Conservation (phyloP, 1,140 invertebrate genomes). For the Drosophila virilis region DNA sequence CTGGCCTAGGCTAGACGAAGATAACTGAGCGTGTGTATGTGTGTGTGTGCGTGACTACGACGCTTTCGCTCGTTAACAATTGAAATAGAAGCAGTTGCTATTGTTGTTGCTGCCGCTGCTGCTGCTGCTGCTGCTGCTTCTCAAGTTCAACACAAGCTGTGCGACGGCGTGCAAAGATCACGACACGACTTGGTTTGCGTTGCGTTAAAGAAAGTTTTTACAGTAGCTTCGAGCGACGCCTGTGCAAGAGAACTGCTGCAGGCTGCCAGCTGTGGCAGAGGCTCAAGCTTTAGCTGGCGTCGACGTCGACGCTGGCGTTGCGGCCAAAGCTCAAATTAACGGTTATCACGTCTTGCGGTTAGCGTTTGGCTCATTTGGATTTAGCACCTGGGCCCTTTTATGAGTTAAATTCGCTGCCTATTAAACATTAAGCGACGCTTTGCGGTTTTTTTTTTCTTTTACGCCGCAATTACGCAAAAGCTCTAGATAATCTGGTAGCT, state of each 20-base stretch:
- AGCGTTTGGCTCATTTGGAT: conserved; percentile 38
- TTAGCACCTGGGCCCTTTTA: conserved; percentile 57
- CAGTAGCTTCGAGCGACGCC: conserved; percentile 25
- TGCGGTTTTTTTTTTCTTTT: conserved; percentile 30
- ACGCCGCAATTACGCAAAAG: conserved; percentile 40
- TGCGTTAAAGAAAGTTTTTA: conserved; percentile 63
- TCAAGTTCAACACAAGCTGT: conserved; percentile 65
- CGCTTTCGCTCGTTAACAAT: conserved; percentile 84
- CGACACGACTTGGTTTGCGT: conserved; percentile 45
- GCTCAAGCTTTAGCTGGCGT: conserved; percentile 1
- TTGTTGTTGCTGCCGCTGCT: conserved; percentile 39
- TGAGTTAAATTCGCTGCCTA: conserved; percentile 72
- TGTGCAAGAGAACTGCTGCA: conserved; percentile 49
- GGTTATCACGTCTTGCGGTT: conserved; percentile 48
- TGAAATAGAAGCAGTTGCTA: conserved; percentile 75
- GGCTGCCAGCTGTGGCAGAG: conserved; percentile 13
- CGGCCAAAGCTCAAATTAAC: conserved; percentile 60
- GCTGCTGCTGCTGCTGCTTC: conserved; percentile 24
- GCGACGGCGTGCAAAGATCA: conserved; percentile 53
- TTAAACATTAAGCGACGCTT: conserved; percentile 53
- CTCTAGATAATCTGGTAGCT: conserved; percentile 16
- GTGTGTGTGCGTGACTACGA: conserved; percentile 66
- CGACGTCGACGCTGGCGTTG: conserved; percentile 5
- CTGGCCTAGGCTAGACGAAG: conserved; percentile 41
- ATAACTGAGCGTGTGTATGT: not conserved